Evolutionary conservation across 30 jellyfish, hydroid and myxozoan species (phyloP).

Genomic region (Cassiopea xamachana): DNA sequence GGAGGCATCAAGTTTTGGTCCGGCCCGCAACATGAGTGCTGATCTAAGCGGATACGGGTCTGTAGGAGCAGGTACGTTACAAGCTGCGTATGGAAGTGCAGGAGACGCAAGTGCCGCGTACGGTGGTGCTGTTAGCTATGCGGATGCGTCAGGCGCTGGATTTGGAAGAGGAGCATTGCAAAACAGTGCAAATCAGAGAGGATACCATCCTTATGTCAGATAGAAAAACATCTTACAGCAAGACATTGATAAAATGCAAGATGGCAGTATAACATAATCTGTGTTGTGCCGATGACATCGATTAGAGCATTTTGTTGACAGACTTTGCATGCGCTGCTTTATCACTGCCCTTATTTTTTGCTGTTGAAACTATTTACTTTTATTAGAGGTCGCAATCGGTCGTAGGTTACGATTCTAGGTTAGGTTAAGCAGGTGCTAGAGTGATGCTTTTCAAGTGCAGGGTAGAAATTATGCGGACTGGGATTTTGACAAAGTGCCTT

Average conservation of each 20-base stretch:
- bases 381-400: not conserved
- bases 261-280: not conserved
- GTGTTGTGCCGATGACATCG: not conserved
- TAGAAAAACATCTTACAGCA: conserved; percentile 18
- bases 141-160: conserved; percentile 58
- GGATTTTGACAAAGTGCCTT: conserved; percentile 41
- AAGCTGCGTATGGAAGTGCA: conserved; percentile 72
- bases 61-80: conserved; percentile 57
- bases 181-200: conserved; percentile 57
- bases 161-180: conserved; percentile 70
- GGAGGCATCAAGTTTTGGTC: conserved; percentile 83
- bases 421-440: not conserved
- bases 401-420: not conserved
- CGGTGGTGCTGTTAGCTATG: conserved; percentile 69
- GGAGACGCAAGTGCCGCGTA: conserved; percentile 71
- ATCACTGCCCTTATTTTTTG: conserved; percentile 11
- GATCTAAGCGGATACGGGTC: conserved; percentile 68
- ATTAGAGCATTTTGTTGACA: not conserved
- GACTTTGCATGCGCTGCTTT: conserved; percentile 8
- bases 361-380: not conserved
- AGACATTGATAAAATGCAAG: not conserved
- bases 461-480: conserved; percentile 15
- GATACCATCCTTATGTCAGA: conserved; percentile 82
- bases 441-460: not conserved
- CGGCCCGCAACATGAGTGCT: conserved; percentile 65